A percentile compares a stretch with the other conserved stretches of the same genome.
Evolutionary conservation across 2,113 vertebrate species (phyloP).

Genomic region (Scophthalmus maximus): DNA sequence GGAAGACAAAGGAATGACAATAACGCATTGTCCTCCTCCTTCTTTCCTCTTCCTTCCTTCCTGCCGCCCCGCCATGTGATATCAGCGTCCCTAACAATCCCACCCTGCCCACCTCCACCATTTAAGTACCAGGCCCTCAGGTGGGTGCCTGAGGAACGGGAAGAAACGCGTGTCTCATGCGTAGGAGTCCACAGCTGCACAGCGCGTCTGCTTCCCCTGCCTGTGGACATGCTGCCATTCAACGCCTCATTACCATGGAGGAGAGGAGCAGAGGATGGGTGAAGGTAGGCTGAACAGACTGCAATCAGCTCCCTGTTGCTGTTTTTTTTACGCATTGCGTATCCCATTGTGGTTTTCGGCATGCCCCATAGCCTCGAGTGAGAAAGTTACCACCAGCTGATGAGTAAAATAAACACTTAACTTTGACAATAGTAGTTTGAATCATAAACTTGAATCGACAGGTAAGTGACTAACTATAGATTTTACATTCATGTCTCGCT

Average conservation of each 20-base stretch:
- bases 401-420: slow-evolving; percentile 12
- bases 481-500: too few relatives aligned
- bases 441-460: background rate
- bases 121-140: slow-evolving; percentile 54
- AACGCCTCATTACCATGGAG: slow-evolving; percentile 74
- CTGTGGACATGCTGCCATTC: slow-evolving; percentile 78
- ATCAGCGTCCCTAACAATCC: slow-evolving; percentile 29
- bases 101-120: slow-evolving; percentile 33
- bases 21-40: slow-evolving; percentile 5
- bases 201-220: slow-evolving; percentile 69
- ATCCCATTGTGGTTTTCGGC: slow-evolving; percentile 48
- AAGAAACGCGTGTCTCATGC: slow-evolving; percentile 38
- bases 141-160: slow-evolving; percentile 58
- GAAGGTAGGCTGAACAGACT: slow-evolving; percentile 67
- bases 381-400: slow-evolving; percentile 41
- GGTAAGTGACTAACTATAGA: background rate
- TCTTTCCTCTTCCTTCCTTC: slow-evolving; percentile 10
- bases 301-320: slow-evolving; percentile 69
- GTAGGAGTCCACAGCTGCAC: slow-evolving; percentile 74
- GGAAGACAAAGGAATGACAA: slow-evolving; percentile 18
- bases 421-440: background rate
- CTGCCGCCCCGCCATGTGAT: slow-evolving; percentile 13
- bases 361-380: slow-evolving; percentile 31
- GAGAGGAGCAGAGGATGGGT: slow-evolving; percentile 64
- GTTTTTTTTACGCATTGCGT: slow-evolving; percentile 36